Conservation (phyloP, 2,797 vertebrate species). For the Parauchenoglanis punctatus region DNA sequence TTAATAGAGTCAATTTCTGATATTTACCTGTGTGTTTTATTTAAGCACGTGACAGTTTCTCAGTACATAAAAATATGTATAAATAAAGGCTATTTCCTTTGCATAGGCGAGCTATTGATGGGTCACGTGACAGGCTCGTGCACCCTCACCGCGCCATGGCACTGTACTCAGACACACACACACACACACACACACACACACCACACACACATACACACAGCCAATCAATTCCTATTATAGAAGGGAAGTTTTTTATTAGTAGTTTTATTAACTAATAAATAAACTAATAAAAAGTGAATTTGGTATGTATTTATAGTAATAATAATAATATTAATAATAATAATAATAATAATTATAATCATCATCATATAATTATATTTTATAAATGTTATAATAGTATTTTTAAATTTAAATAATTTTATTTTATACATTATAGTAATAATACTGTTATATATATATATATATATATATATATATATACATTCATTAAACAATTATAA, state of each 20-base stretch:
- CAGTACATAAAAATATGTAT: background rate
- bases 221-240: background rate
- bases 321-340: background rate
- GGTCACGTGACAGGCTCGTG: slow-evolving; percentile 3
- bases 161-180: background rate
- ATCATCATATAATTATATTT: background rate
- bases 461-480: too few relatives aligned
- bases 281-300: background rate
- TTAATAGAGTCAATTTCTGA: background rate
- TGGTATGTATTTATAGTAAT: background rate
- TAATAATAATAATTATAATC: background rate
- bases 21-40: background rate
- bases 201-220: background rate
- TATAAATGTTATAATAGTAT: too few relatives aligned
- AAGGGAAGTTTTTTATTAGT: background rate
- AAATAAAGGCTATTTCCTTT: background rate
- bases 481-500: too few relatives aligned
- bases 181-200: background rate
- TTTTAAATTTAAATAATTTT: too few relatives aligned
- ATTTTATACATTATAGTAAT: too few relatives aligned
- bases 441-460: too few relatives aligned
- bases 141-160: background rate
- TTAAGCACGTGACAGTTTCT: background rate
- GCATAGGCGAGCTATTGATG: background rate
- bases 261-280: background rate